phyloP scores from a whole-genome alignment of 2,888 invertebrate genomes.

The Cephus pygmeus region DNA sequence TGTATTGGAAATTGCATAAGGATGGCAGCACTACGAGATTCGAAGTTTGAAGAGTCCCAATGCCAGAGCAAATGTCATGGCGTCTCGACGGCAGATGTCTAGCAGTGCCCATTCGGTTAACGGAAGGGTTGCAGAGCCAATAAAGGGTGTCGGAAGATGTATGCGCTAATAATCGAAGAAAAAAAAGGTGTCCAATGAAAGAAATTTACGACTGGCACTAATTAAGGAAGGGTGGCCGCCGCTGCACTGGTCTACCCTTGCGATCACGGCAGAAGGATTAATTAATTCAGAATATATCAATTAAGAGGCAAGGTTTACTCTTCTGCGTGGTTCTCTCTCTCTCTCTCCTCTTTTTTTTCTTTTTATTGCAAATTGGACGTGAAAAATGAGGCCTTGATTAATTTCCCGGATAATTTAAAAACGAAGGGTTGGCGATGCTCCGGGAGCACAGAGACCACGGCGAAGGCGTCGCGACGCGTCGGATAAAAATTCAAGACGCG shows the following conservation, averaged over 20 bases:
- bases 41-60: background rate
- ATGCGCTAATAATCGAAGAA: conserved; percentile 67
- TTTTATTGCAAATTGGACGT: conserved; percentile 67
- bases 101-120: conserved; percentile 39
- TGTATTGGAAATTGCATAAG: background rate
- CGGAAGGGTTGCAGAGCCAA: conserved; percentile 54
- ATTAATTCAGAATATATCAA: conserved; percentile 67
- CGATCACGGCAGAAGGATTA: conserved; percentile 53
- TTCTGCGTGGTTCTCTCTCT: conserved; percentile 42
- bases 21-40: background rate
- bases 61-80: background rate
- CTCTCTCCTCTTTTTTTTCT: conserved; percentile 35
- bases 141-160: conserved; percentile 62
- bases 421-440: conserved; percentile 59
- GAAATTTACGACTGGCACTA: conserved; percentile 65
- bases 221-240: conserved; percentile 60
- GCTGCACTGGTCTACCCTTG: conserved; percentile 24
- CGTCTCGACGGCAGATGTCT: conserved; percentile 49
- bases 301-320: conserved; percentile 66
- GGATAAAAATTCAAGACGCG: conserved; percentile 66
- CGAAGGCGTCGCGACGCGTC: conserved; percentile 32
- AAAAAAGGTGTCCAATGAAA: conserved; percentile 65
- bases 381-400: conserved; percentile 67
- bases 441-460: background rate
- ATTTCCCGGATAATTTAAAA: conserved; percentile 67